Evolutionary conservation across 2,797 vertebrate species (phyloP).

Genomic region (Cossypha heuglini): DNA sequence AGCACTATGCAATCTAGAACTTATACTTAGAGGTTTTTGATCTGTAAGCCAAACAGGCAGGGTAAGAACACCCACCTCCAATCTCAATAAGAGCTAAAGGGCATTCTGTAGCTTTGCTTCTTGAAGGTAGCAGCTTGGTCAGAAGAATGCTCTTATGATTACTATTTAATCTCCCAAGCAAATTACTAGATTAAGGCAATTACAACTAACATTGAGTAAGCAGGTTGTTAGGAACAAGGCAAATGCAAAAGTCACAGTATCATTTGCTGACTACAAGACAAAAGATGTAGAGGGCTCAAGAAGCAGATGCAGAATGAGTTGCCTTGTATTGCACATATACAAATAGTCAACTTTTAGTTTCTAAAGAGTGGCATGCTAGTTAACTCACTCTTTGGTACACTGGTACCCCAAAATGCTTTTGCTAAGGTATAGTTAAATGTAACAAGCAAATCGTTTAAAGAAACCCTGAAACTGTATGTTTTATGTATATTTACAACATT

Average conservation of each 20-base stretch:
- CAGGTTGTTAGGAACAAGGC: background rate
- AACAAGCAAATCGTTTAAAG: background rate
- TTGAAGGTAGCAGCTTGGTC: background rate
- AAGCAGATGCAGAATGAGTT: background rate
- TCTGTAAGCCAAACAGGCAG: background rate
- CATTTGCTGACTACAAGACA: background rate
- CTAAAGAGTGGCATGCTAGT: background rate
- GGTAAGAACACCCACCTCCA: background rate
- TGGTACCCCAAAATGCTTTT: background rate
- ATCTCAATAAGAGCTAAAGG: background rate
- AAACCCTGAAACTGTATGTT: background rate
- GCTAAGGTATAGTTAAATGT: background rate
- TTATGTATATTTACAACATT: background rate
- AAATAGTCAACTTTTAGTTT: constrained; percentile 16
- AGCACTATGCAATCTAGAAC: background rate
- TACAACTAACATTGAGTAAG: background rate
- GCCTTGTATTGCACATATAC: background rate
- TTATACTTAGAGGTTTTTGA: constrained; percentile 49
- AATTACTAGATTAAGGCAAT: background rate
- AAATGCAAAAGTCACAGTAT: background rate
- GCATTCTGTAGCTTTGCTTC: background rate
- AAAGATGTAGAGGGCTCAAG: background rate
- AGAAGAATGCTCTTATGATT: background rate
- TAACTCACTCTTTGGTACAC: background rate
- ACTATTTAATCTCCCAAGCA: background rate